Evolutionary conservation across 1,140 invertebrate species (phyloP), one percentile per base, ranked within the genome.

Genomic region (Pseudomyrmex concolor): DNA sequence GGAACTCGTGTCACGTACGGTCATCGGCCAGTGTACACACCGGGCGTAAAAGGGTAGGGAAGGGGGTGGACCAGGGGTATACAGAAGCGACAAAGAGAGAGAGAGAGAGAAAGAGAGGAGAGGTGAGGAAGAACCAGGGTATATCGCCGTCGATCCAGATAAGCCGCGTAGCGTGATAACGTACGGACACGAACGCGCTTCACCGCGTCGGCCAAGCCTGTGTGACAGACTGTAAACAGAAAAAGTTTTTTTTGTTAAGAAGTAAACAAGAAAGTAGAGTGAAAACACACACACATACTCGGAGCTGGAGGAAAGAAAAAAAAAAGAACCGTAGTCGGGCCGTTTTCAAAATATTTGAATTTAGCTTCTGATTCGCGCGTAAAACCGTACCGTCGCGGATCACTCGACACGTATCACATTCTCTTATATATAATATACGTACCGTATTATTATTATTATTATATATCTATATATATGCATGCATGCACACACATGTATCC

Each of bases 1-100:
- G 76, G n/a, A 59, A 80, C 66, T 71, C 76, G 76, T 50, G 76
- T 71, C 66, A 80, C 66, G 76, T 60, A 80, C 76, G 76, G 76
- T 80, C 76, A 80, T 70, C 76, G 76, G 76, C 76, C 76, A 80
- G 76, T 80, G 76, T 80, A 80, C 45, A 70, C 54, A 70, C 43
- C 45, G 57, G n/a, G 66, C 0, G 13, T 12, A 13, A 17, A 34
- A 19, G 48, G 25, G 62, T 2, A 34, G 5, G 48, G 64, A 43
- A 59, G 22, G n/a, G 17, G 54, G 66, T 59, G 66, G 19, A 50
- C 19, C 25, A 9, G 13, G 76, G 76, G 54, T 78, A 74, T 74
- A 34, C 34, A 74, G 59, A n/a, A 17, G 43, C n/a, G 57, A 71
- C 64, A 25, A 19, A 55, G 70, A 22, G 70, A 73, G 34, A 59